A percentile compares a stretch with the other conserved stretches of the same genome.
phyloP scores from a whole-genome alignment of 2,797 vertebrate species.

The Pseudochaenichthys georgianus region DNA sequence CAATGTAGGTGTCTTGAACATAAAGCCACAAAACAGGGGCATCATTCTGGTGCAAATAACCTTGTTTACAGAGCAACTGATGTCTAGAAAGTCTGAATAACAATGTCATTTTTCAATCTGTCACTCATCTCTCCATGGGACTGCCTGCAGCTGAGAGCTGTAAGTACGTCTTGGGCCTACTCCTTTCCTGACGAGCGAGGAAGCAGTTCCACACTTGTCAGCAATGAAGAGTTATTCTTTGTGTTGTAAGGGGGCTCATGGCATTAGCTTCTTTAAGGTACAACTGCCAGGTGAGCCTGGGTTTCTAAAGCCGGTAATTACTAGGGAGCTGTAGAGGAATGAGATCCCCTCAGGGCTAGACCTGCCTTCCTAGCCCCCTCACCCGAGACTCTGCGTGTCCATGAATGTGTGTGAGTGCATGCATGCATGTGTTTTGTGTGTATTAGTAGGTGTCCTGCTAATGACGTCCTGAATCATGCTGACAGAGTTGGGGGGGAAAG shows the following conservation, averaged over 20 bases:
- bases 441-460: slow-evolving; percentile 51
- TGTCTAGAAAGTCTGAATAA: slow-evolving; percentile 66
- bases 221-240: slow-evolving; percentile 63
- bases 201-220: slow-evolving; percentile 65
- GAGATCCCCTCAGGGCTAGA: slow-evolving; percentile 64
- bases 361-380: slow-evolving; percentile 53
- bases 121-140: slow-evolving; percentile 71
- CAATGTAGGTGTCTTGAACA: slow-evolving; percentile 48
- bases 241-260: slow-evolving; percentile 59
- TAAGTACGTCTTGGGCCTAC: slow-evolving; percentile 41
- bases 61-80: slow-evolving; percentile 71
- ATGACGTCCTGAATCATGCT: slow-evolving; percentile 65
- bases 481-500: slow-evolving; percentile 37
- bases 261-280: slow-evolving; percentile 75
- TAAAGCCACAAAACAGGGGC: slow-evolving; percentile 37
- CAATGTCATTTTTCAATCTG: slow-evolving; percentile 70
- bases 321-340: slow-evolving; percentile 64
- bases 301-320: slow-evolving; percentile 78
- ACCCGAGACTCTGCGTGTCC: slow-evolving; percentile 34
- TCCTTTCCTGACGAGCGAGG: slow-evolving; percentile 49
- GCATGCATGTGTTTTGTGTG: slow-evolving; percentile 23
- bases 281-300: slow-evolving; percentile 74
- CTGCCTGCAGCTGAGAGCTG: slow-evolving; percentile 59
- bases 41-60: slow-evolving; percentile 63
- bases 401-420: slow-evolving; percentile 19